These are phyloP conservation scores for Eospalax fontanierii DNA, from an alignment of 2,797 vertebrate genomes.

Conservation along the genomic window DNA sequence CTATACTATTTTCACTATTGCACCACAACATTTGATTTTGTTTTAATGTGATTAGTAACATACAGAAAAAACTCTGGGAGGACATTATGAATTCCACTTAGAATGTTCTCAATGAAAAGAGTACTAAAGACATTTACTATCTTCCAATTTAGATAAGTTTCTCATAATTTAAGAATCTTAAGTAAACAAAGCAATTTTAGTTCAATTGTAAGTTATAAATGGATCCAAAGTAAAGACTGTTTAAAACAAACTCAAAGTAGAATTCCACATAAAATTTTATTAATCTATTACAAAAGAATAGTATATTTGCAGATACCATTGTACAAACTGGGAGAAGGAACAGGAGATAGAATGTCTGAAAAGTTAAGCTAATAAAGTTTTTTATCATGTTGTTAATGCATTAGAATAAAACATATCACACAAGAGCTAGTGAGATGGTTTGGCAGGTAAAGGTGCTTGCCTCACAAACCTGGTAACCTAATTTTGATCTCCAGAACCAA, in stretches of 20 bases:
- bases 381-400: conserved; percentile 1
- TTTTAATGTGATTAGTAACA: background rate
- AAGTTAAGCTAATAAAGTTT: conserved; percentile 37
- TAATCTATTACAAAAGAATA: conserved; percentile 31
- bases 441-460: background rate
- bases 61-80: background rate
- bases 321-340: conserved; percentile 12
- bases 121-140: conserved; percentile 39
- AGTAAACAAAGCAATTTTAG: conserved; percentile 58
- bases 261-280: conserved; percentile 50
- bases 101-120: conserved; percentile 40
- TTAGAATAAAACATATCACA: conserved; percentile 36
- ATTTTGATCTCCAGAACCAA: background rate
- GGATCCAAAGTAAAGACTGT: conserved; percentile 45
- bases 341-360: background rate
- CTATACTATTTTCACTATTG: background rate
- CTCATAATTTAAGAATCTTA: conserved; percentile 30
- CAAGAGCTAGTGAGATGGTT: background rate
- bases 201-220: conserved; percentile 38
- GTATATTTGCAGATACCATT: conserved; percentile 12
- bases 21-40: background rate
- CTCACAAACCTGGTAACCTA: background rate
- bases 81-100: conserved; percentile 44
- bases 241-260: conserved; percentile 36
- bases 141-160: background rate